Evolutionary conservation across 2,113 vertebrate species (phyloP), one percentile per base, ranked within the genome.

Genomic region (Mustela lutreola): DNA sequence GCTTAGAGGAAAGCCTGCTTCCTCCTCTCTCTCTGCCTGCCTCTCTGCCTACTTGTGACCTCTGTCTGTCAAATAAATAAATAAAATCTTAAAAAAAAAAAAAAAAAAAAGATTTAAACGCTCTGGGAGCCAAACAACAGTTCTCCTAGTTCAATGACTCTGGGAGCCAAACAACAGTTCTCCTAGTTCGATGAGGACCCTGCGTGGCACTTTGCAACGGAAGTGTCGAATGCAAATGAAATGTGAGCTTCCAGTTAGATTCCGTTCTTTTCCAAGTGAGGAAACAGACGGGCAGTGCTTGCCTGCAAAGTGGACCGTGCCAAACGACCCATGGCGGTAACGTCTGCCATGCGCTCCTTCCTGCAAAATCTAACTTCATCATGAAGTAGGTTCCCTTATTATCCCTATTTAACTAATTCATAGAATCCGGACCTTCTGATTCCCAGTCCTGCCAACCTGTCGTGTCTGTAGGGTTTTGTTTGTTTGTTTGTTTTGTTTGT

Each of bases 241-340:
- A 78, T n/a, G 6, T 48, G 19, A 45, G 8, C 83, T 58, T 80
- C 28, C 42, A 16, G 11, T 63, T 80, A 26, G 63, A 62, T 16
- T 12, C 16, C 50, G 19, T 90, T 79, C 70, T 48, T 85, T 86
- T 39, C 78, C 73, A 70, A 33, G 9, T 26, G 63, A 75, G 24
- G 67, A 73, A 83, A 36, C 19, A 73, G 60, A 70, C 7, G 9
- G 26, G 16, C 5, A 53, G 19, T 28, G 67, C 78, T 1, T 7
- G 16, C 18, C 60, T 26, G 22, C 60, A 11, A 24, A 48, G 15
- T 4, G 19, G 42, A 11, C 7, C 5, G 14, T 7, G 36, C 26
- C 5, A 36, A 24, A 65, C 60, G 42, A 0, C 33, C 22, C 0
- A 2, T n/a, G 0, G 86, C n/a, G 6, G 3, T 60, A 16, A 53